Evolutionary conservation across 2,113 vertebrate species (phyloP).

Genomic region (Phalacrocorax pelagicus): DNA sequence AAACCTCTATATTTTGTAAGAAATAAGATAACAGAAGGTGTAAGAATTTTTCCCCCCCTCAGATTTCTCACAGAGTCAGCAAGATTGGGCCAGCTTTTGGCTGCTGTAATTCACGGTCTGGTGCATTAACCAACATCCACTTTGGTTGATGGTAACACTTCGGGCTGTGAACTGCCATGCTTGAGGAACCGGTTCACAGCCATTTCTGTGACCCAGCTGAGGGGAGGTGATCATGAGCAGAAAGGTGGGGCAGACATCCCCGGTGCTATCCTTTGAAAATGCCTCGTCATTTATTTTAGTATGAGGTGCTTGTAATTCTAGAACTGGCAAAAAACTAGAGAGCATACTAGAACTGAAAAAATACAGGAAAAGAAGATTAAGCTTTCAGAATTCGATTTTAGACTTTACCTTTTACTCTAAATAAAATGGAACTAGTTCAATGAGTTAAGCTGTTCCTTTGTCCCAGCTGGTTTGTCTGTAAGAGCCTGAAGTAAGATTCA

Average conservation of each 20-base stretch:
- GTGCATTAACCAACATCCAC: not conserved
- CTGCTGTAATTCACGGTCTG: rapidly evolving
- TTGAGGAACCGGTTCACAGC: not conserved
- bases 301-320: not conserved
- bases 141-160: not conserved
- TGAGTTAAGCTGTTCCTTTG: not conserved
- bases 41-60: not conserved
- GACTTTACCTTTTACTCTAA: not conserved
- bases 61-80: slow-evolving; percentile 27
- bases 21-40: not conserved
- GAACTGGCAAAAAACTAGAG: not conserved
- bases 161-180: not conserved
- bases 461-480: not conserved
- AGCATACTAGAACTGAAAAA: not conserved
- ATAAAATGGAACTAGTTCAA: not conserved
- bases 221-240: not conserved
- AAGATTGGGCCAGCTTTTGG: rapidly evolving
- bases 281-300: not conserved
- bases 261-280: not conserved
- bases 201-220: not conserved
- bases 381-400: not conserved
- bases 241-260: not conserved
- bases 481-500: not conserved
- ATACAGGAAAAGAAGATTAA: not conserved
- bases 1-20: not conserved